phyloP scores from a whole-genome alignment of 2,888 invertebrate genomes.

The Ennomos fuscantarius region DNA sequence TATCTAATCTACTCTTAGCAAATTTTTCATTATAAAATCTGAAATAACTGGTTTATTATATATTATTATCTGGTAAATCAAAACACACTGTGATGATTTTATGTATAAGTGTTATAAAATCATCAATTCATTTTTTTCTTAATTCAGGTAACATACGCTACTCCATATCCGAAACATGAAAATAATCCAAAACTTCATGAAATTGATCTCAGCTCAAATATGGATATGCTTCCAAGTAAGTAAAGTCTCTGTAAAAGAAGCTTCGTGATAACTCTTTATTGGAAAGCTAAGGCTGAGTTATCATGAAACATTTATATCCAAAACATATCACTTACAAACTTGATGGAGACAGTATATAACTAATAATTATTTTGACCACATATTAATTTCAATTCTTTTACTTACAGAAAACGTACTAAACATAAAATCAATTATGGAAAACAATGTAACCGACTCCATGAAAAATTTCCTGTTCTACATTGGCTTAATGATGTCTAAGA shows the following conservation, averaged over 20 bases:
- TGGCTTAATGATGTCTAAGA: neutral
- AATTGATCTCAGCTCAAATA: constrained; percentile 22
- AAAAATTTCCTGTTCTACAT: neutral
- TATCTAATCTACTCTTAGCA: too few relatives aligned
- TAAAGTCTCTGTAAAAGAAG: neutral
- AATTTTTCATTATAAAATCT: too few relatives aligned
- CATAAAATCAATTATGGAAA: constrained; percentile 1
- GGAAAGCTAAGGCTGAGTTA: too few relatives aligned
- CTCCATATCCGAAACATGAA: constrained; percentile 22
- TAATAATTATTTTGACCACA: too few relatives aligned
- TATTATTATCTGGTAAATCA: too few relatives aligned
- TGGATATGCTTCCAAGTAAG: constrained; percentile 14
- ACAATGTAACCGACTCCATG: neutral
- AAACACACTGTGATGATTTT: too few relatives aligned
- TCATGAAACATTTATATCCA: too few relatives aligned
- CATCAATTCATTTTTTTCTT: neutral
- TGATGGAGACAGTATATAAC: too few relatives aligned
- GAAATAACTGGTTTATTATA: too few relatives aligned
- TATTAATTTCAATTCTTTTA: neutral
- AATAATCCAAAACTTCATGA: constrained; percentile 27
- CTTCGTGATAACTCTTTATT: too few relatives aligned
- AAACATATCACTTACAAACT: too few relatives aligned
- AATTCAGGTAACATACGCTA: constrained; percentile 34
- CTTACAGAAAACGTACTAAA: neutral
- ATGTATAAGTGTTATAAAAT: too few relatives aligned